Percentiles rank a stretch among this genome's conserved stretches.
phyloP scores from a whole-genome alignment of 1,140 invertebrate genomes.

The Ips nitidus region DNA sequence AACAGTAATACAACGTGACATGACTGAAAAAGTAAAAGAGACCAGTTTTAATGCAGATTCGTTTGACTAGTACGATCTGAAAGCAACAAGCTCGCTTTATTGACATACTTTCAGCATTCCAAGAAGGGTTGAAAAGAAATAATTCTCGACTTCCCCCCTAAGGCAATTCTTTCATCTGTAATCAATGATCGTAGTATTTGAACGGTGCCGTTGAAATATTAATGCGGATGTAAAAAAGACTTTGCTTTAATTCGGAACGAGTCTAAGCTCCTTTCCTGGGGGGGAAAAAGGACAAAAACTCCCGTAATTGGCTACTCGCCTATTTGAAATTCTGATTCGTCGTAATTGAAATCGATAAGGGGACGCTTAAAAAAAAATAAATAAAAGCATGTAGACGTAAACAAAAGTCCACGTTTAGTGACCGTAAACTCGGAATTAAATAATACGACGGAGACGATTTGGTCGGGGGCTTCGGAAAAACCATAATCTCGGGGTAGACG shows the following conservation, averaged over 20 bases:
- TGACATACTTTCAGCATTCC: conserved; percentile 7
- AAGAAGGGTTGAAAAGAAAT: conserved; percentile 39
- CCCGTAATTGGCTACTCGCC: conserved; percentile 25
- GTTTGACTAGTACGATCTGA: too few relatives aligned
- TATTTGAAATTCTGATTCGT: conserved; percentile 28
- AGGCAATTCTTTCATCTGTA: conserved; percentile 44
- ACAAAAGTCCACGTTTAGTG: conserved; percentile 19
- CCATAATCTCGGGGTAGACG: conserved; percentile 47
- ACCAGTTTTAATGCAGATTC: too few relatives aligned
- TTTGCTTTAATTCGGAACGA: conserved; percentile 34
- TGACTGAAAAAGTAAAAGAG: too few relatives aligned
- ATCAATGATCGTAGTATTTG: conserved; percentile 45
- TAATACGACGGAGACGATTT: conserved; percentile 46
- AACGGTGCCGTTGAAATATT: conserved; percentile 38
- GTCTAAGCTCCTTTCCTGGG: conserved; percentile 24
- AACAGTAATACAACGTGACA: too few relatives aligned
- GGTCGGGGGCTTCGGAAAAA: conserved; percentile 45
- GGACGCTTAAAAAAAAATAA: background rate
- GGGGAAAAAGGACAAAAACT: conserved; percentile 27
- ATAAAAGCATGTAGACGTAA: background rate
- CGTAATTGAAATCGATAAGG: conserved; percentile 30
- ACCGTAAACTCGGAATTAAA: conserved; percentile 33
- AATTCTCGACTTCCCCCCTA: conserved; percentile 39
- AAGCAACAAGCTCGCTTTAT: too few relatives aligned
- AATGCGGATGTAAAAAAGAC: conserved; percentile 38